Evolutionary conservation across 1,140 invertebrate genomes (phyloP), one percentile per base, ranked within the genome.

Genomic region (Thaumatotibia leucotreta): DNA sequence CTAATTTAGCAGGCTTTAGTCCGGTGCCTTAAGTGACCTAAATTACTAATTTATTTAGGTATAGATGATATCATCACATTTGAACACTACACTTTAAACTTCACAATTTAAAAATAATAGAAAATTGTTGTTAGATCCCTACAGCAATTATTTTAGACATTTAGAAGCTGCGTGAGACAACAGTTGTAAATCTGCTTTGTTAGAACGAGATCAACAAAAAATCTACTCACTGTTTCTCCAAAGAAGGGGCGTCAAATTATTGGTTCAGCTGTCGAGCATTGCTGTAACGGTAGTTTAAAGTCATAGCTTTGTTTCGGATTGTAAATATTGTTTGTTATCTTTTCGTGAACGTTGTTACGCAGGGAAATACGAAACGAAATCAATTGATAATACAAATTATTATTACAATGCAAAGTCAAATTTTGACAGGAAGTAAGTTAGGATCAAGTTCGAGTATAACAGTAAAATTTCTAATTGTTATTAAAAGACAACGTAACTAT

Each of bases 301-400:
- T 29, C 50, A 54, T 54, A 54, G 50, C 50, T 54, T 54, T 54
- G 50, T 54, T 54, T 54, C 23, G 11, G 2, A 54, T 10, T 54
- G 50, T 54, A 23, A 54, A 54, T 54, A 54, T 54, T 54, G 20
- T 24, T 24, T 54, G 50, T 54, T 54, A 27, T 54, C 50, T 54
- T 54, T 54, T 27, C 50, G 9, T 27, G 22, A 54, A 54, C 50
- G 23, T 5, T 24, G 50, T 24, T 27, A 27, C 11, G 11, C n/a
- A 54, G 23, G 50, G 23, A 54, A 29, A 54, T 11, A 54, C 50
- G 33, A 39, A 39, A 4, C 14, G 23, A 24, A 54, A 10, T 5
- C 22, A 54, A 54, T 22, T 50, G 49, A 22, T 23, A 4, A 50
- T 22, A 50, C 4, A 54, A 52, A 52, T 10, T 2, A 39, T 39